phyloP scores from a whole-genome alignment of 2,888 invertebrate species.

The Patella depressa region DNA sequence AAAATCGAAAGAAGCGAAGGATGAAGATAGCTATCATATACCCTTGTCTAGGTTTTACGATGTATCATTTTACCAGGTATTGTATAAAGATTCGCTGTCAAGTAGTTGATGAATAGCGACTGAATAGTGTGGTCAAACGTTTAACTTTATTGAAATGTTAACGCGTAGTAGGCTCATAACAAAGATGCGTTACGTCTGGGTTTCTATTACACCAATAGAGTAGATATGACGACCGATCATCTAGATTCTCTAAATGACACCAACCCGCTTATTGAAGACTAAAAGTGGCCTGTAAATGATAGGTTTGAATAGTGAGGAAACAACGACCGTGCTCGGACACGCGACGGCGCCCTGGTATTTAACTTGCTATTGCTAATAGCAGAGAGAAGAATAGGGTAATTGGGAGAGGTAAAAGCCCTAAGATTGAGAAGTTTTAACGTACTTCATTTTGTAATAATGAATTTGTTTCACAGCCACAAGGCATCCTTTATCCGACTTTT shows the following conservation, averaged over 20 bases:
- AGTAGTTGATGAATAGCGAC: no score
- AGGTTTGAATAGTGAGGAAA: slow-evolving; percentile 2
- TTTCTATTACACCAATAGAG: background rate
- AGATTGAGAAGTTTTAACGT: background rate
- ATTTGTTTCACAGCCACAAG: slow-evolving; percentile 4
- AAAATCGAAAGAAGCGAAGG: no score
- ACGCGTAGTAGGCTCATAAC: no score
- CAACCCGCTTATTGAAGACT: background rate
- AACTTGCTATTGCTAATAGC: slow-evolving; percentile 1
- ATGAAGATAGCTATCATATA: no score
- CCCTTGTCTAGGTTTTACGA: no score
- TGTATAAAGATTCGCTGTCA: no score
- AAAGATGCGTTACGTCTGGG: background rate
- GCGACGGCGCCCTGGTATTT: slow-evolving; percentile 9
- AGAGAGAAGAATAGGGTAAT: background rate
- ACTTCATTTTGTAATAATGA: slow-evolving; percentile 7
- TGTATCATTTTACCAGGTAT: no score
- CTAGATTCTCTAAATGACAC: background rate
- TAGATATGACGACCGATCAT: background rate
- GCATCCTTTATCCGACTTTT: background rate
- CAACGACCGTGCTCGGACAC: background rate
- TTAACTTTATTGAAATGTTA: no score
- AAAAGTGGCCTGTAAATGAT: slow-evolving; percentile 8
- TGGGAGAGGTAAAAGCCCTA: background rate
- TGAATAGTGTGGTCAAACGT: no score